Base-by-base conservation (phyloP, 2,888 invertebrate genomes). In the Onthophagus sagittarius region DNA sequence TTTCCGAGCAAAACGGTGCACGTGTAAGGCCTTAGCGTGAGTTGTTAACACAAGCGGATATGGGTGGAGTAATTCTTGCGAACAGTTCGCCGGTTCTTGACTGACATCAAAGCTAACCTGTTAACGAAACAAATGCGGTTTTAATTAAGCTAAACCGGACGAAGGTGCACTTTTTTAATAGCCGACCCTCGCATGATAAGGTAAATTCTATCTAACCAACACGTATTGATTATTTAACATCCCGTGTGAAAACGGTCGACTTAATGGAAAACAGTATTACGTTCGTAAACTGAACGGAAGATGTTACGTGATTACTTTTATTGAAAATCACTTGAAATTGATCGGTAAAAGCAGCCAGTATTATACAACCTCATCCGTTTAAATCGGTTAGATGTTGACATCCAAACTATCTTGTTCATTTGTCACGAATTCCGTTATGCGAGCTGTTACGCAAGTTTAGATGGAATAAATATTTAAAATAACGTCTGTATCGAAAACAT, bases 31-130 rank as follows among this genome's bases (percentile, higher is more conserved):
- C 32, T 67, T 67, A 67, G 23, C 31, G 23, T 31, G 67, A 6
- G 32, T 23, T 14, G 67, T 67, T 31, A 53, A 53, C 39, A 67
- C 32, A 67, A 23, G 67, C 67, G 67, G 67, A 67, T 67, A 67
- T 67, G 67, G 67, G 67, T 67, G 67, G 67, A 32, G 67, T 67
- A 67, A 67, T 67, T 67, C 23, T 67, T 67, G 67, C 67, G 7
- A 67, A 67, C 67, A 53, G 39, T 53, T 53, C 39, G 67, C 67
- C 15, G 67, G 39, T 32, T 67, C 67, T 67, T 53, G 39, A 53
- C 67, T n/a, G 67, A 67, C 67, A 67, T 67, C 67, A 32, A 32
- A 67, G 32, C 67, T 11, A 31, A 67, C 67, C 67, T 67, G 67
- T 67, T 67, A 32, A 67, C 67, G 67, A 67, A 67, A 67, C 67